Base-by-base conservation (phyloP, 2,888 invertebrate species). In the Amblyjoppa fuscipennis region DNA sequence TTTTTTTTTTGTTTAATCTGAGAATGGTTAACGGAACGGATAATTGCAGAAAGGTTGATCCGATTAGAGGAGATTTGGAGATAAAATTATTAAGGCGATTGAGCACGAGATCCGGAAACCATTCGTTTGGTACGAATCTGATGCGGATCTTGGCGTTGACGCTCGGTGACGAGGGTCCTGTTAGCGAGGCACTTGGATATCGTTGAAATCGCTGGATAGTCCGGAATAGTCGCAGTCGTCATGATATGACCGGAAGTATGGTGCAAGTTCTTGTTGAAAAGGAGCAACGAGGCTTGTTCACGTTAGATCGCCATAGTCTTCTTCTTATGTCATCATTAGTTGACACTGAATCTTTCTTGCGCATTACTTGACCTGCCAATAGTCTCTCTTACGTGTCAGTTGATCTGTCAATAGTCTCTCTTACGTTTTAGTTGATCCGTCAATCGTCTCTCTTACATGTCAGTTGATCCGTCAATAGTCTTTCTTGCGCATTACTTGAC, bases 271-370 rank as follows among this genome's bases (percentile, higher is more conserved):
- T 41, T 3, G 25, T 25, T 9, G 70, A 71, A 51, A 20, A 59
- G 25, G 49, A 38, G 45, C 84, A 53, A 82, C 20, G 76, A 85
- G 56, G 6, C 6, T 38, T 2, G 38, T 38, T 38, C 38, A 2
- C 38, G 6, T 9, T 38, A 38, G 7, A 38, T 38, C 9, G 1
- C 38, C 38, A 38, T 6, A 9, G 7, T 38, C 1, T 38, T 9
- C 9, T 38, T 9, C 6, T 38, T 34, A 34, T 4, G 38, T 38
- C 7, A 9, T 6, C 7, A 38, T 9, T 38, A 9, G 38, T 38
- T 38, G 38, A 9, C 9, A 7, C 38, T 38, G 7, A 38, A 38
- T 34, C 34, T 34, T 34, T 31, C 5, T 0, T 49, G 20, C 20
- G 20, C 49, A 49, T 49, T 6, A 3, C 11, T 13, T 3, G 49